Percentiles rank a stretch among this genome's conserved stretches.
Evolutionary conservation across 2,113 vertebrate species (phyloP).

Genomic region (Charina bottae): DNA sequence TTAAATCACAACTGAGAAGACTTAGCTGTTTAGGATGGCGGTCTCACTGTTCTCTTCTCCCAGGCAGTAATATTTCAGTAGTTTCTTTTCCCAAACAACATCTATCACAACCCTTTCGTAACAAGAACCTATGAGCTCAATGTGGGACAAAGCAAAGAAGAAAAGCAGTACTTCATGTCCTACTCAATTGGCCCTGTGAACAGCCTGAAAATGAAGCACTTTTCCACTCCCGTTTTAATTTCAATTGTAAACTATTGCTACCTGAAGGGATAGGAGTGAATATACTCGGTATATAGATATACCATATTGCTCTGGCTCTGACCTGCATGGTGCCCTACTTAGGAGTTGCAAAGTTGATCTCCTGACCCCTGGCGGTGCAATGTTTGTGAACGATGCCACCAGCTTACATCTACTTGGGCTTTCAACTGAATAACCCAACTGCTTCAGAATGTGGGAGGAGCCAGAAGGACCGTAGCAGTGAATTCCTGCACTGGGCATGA

Average conservation of each 20-base stretch:
- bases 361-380: rapidly evolving
- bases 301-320: rapidly evolving
- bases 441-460: conserved; percentile 9
- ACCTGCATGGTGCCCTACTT: conserved; percentile 59
- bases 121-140: background rate
- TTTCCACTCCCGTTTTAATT: background rate
- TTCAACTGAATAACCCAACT: background rate
- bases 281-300: rapidly evolving
- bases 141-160: background rate
- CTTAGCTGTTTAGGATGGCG: background rate
- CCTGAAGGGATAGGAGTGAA: background rate
- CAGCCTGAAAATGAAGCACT: background rate
- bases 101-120: background rate
- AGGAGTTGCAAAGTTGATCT: background rate
- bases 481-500: background rate
- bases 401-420: no score
- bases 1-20: background rate
- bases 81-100: background rate
- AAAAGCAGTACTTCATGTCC: background rate
- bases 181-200: background rate
- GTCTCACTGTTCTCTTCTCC: background rate
- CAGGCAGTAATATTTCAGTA: background rate
- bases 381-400: background rate
- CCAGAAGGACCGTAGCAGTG: background rate
- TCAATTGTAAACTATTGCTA: background rate